Base-by-base conservation (phyloP, 2,888 invertebrate species). In the Hypena proboscidalis region DNA sequence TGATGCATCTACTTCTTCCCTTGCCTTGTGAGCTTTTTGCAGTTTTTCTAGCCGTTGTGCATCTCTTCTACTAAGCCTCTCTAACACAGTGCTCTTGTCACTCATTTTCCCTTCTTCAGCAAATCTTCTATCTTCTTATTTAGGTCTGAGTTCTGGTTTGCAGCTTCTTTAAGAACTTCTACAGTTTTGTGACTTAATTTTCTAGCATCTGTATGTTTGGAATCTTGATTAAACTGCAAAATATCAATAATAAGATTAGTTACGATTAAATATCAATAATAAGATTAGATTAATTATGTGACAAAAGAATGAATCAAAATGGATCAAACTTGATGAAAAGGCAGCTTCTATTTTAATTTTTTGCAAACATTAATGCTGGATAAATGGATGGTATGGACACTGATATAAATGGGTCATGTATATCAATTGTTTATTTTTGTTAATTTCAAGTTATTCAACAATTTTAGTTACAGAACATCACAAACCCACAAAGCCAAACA, bases 21-120 rank as follows among this genome's bases (percentile, higher is more conserved):
- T 93, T 36, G 93, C 92, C 64, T 93, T 93, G 59, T 92, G 93
- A 38, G 93, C 93, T 71, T 93, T 93, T 64, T 94, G 93, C 55
- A 94, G 83, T 67, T 93, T 92, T 59, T 93, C 92, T 77, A 93
- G 91, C 7, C 95, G 89, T 67, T 95, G 94, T 41, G 93, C 90
- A 69, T 95, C 94, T 46, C 95, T 84, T 68, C 85, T 85, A 70
- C 85, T 87, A 57, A 92, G 71, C 56, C 89, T 81, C 57, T 91
- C 91, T 82, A 91, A 74, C 52, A 91, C 70, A 42, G 78, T 64
- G 58, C 67, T 75, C 70, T 85, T 87, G 33, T 89, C 91, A 78
- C 77, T 91, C 87, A 89, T 87, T 86, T 88, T 81, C 76, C 77
- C 57, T 70, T 80, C 40, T 77, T 92, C 50, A 82, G 34, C 25